Conservation (phyloP, 2,888 invertebrate genomes). For the Leucania comma region DNA sequence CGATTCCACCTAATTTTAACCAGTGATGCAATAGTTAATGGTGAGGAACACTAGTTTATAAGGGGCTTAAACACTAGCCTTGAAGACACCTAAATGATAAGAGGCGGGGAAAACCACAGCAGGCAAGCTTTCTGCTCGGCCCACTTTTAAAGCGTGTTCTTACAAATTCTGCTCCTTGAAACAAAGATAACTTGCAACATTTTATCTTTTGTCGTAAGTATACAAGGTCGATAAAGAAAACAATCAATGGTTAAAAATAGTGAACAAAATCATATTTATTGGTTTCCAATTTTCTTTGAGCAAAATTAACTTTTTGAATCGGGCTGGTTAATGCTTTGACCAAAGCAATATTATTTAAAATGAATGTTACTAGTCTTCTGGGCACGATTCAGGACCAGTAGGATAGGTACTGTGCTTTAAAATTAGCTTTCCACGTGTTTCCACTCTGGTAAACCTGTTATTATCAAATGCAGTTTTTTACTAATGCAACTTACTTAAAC, state of each 20-base stretch:
- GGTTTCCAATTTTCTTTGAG: background rate
- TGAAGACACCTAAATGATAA: too few species aligned
- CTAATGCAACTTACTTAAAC: too few species aligned
- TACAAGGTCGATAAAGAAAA: background rate
- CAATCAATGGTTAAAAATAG: background rate
- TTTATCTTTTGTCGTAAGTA: background rate
- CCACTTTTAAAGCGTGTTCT: background rate
- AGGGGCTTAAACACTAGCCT: too few species aligned
- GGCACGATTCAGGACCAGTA: too few species aligned
- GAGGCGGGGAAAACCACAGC: too few species aligned
- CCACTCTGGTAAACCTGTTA: background rate
- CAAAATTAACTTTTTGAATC: background rate
- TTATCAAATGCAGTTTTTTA: background rate
- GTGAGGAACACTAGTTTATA: too few species aligned
- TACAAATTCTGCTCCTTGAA: background rate
- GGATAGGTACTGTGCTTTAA: background rate
- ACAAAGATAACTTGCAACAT: background rate
- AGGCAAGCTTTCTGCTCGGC: background rate
- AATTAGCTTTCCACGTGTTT: conserved; percentile 2
- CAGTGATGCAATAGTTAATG: too few species aligned
- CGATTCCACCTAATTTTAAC: too few species aligned
- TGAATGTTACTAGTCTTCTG: too few species aligned
- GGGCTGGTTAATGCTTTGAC: too few species aligned
- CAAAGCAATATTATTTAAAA: too few species aligned
- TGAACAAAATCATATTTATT: background rate